Evolutionary conservation across 2,888 invertebrate genomes (phyloP).

Genomic region (Noctua janthina): DNA sequence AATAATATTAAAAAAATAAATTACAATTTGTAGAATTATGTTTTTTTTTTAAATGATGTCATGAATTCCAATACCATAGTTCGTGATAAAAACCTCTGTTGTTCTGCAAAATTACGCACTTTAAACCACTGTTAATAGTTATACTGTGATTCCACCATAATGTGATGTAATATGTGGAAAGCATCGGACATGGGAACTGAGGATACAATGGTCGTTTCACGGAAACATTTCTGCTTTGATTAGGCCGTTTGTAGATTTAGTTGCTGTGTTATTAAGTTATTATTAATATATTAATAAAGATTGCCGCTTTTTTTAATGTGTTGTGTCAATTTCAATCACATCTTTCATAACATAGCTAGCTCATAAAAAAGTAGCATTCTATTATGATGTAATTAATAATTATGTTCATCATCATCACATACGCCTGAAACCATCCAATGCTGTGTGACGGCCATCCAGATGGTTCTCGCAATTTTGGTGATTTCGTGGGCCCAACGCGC

Average conservation of each 20-base stretch:
- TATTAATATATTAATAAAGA: too few relatives aligned
- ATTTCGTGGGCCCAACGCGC: background rate
- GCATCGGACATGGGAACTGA: slow-evolving; percentile 49
- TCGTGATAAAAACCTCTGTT: too few relatives aligned
- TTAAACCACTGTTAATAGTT: background rate
- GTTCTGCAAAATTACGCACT: background rate
- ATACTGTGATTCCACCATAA: slow-evolving; percentile 15
- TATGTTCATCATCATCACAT: background rate
- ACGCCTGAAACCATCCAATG: background rate
- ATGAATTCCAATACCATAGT: too few relatives aligned
- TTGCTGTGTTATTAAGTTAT: background rate
- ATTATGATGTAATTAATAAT: background rate
- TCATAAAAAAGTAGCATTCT: background rate
- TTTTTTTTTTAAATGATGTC: too few relatives aligned
- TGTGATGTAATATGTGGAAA: slow-evolving; percentile 57
- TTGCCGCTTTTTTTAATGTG: background rate
- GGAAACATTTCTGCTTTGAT: slow-evolving; percentile 34
- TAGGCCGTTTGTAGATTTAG: slow-evolving; percentile 27
- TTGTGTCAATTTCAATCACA: background rate
- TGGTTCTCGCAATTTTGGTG: background rate
- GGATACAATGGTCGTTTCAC: slow-evolving; percentile 48
- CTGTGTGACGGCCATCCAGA: background rate
- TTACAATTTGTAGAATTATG: too few relatives aligned
- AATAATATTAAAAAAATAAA: too few relatives aligned
- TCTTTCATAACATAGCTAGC: background rate